A percentile compares a stretch with the other conserved stretches of the same genome.
Conservation (phyloP, 2,888 invertebrate species). For the Fragum sueziense region DNA sequence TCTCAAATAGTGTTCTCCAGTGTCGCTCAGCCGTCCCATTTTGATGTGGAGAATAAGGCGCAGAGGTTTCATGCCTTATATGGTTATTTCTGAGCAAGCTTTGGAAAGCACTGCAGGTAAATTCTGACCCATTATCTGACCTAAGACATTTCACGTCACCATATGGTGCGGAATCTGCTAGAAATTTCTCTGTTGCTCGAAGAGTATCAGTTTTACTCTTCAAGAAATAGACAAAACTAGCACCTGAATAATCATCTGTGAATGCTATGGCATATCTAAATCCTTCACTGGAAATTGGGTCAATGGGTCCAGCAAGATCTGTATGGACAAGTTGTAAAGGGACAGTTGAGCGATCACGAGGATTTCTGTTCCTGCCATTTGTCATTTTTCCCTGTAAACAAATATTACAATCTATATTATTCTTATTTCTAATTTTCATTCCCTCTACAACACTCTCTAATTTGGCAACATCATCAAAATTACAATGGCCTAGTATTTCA, state of each 20-base stretch:
- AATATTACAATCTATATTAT: constrained; percentile 27
- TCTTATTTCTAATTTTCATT: constrained; percentile 15
- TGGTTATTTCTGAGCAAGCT: no score
- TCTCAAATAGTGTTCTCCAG: no score
- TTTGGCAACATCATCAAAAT: constrained; percentile 37
- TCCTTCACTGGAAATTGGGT: constrained; percentile 39
- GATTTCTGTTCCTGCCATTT: constrained; percentile 33
- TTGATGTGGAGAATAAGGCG: no score
- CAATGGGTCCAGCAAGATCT: constrained; percentile 47
- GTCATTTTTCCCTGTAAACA: constrained; percentile 49
- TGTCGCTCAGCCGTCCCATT: no score
- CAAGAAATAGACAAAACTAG: constrained; percentile 27
- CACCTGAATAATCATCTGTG: constrained; percentile 40
- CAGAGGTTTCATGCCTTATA: no score
- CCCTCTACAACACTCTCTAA: constrained; percentile 25
- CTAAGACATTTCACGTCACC: neutral
- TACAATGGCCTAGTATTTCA: constrained; percentile 54
- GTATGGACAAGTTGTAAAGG: constrained; percentile 18
- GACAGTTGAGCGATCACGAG: constrained; percentile 32
- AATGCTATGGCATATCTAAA: constrained; percentile 44
- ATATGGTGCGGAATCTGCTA: constrained; percentile 25
- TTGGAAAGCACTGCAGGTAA: no score
- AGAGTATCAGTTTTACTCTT: constrained; percentile 33
- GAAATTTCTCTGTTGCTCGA: constrained; percentile 28
- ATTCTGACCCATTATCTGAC: no score